phyloP scores from a whole-genome alignment of 2,113 vertebrate species.

The Pao palembangensis region DNA sequence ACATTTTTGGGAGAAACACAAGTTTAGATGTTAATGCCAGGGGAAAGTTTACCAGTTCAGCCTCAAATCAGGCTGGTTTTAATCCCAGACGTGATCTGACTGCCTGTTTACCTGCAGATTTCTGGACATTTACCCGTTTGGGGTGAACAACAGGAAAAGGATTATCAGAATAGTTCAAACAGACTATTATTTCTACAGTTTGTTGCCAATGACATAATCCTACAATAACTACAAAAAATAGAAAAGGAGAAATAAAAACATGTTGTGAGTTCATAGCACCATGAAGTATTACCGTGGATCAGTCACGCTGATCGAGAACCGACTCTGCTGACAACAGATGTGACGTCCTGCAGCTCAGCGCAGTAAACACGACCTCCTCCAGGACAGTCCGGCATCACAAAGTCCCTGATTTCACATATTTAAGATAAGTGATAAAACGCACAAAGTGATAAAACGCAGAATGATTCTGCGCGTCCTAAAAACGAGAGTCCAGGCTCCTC shows the following conservation, averaged over 20 bases:
- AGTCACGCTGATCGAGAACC: constrained; percentile 2
- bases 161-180: constrained; percentile 48
- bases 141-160: constrained; percentile 37
- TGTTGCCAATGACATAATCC: constrained; percentile 7
- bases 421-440: constrained; percentile 42
- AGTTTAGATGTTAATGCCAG: neutral
- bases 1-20: neutral
- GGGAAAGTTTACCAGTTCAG: no score
- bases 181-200: no score
- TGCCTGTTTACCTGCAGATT: no score
- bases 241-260: constrained; percentile 12
- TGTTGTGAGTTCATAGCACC: constrained; percentile 45
- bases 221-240: constrained; percentile 41
- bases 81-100: no score
- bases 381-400: constrained; percentile 52
- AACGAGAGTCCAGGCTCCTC: neutral
- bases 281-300: constrained; percentile 17
- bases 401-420: constrained; percentile 72
- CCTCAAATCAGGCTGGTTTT: no score
- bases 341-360: constrained; percentile 43
- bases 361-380: constrained; percentile 31
- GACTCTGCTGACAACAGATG: constrained; percentile 13
- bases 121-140: no score
- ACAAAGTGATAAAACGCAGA: constrained; percentile 46
- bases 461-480: constrained; percentile 34